Base-by-base conservation (phyloP, 2,113 vertebrate genomes). In the Alces alces region DNA sequence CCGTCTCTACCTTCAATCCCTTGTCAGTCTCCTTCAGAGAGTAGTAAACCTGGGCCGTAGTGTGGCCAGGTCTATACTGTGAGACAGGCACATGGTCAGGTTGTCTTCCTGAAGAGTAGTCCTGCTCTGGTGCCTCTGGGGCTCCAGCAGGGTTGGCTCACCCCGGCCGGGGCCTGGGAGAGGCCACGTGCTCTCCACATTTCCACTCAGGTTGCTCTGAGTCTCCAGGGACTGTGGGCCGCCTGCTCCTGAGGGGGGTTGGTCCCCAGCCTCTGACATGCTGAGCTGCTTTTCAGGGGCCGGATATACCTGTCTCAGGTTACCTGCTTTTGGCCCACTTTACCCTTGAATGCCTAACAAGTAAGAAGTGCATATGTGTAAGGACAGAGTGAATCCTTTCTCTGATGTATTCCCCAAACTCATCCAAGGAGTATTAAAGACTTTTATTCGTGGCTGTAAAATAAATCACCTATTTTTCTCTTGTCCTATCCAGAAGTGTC, bases 381-480 rank as follows among this genome's bases (percentile, higher is more conserved):
- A 89, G 55, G 50, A 87, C 23, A 78, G 84, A 23, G 23, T 2
- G 7, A 36, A 50, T 96, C 50, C 23, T 11, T 78, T 36, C 66
- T 95, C 7, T 90, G 58, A 64, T 39, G 60, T 76, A 90, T 19
- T 83, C 54, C 28, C 80, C 33, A 83, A 5, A 86, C 33, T 89
- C 23, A 64, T 15, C 28, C 25, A 7, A 73, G 33, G 33, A 61
- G 10, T 61, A 73, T 7, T 86, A 17, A 93, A 79, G 66, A 39
- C 30, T 64, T 91, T 61, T 43, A 73, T 87, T 78, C 7, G 3
- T 79, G 47, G 25, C 58, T 85, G 88, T 30, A 91, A 83, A 92
- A 88, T 84, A 80, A 95, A 88, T 88, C 39, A 85, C 58, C 84
- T 93, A 4, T 82, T 94, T 95, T 85, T 54, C 79, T 47, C 54